A percentile compares a stretch with the other conserved stretches of the same genome.
phyloP scores from a whole-genome alignment of 1,140 invertebrate genomes.

The Rhopalosiphum padi region DNA sequence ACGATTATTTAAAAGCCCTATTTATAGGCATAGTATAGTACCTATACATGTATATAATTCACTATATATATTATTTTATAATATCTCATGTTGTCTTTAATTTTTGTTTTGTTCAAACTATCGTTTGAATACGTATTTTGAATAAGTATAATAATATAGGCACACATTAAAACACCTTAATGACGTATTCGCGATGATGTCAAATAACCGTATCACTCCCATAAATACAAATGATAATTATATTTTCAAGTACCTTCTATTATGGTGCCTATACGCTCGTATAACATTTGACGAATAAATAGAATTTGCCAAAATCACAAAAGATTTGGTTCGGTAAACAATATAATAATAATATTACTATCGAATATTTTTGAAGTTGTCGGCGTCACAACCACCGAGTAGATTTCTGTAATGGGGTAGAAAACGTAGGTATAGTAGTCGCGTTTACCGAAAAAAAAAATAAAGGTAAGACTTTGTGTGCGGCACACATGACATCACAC shows the following conservation, averaged over 20 bases:
- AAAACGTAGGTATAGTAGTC: background rate
- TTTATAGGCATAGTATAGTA: background rate
- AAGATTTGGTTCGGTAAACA: background rate
- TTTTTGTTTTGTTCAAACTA: background rate
- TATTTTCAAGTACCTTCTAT: background rate
- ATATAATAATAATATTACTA: background rate
- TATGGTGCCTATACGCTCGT: too few relatives aligned
- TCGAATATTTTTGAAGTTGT: background rate
- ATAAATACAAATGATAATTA: background rate
- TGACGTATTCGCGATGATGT: background rate
- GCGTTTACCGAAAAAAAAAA: background rate
- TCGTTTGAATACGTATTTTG: background rate
- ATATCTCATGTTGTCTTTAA: background rate
- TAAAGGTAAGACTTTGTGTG: background rate
- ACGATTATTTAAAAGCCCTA: constrained; percentile 15
- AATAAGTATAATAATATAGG: background rate
- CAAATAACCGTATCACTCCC: background rate
- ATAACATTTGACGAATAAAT: background rate
- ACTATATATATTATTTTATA: background rate
- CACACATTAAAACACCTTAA: background rate
- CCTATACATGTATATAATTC: background rate
- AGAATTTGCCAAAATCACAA: background rate
- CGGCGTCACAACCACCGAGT: background rate
- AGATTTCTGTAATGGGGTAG: background rate
- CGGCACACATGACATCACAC: background rate